Conservation (phyloP, 2,888 invertebrate species). For the Epiblema foenella region DNA sequence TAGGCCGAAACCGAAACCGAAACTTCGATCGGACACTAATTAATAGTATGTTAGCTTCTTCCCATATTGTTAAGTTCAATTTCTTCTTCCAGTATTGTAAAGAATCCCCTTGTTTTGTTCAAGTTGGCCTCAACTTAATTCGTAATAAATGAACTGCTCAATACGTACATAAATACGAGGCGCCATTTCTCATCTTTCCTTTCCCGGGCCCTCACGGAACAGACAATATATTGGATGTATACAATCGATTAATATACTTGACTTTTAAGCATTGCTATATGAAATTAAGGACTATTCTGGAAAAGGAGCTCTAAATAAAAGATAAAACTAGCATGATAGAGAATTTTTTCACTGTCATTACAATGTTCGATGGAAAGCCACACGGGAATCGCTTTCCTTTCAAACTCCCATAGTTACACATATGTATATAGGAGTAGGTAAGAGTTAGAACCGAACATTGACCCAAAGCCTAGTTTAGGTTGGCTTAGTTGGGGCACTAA, state of each 20-base stretch:
- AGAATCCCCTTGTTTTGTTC: neutral
- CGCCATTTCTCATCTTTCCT: constrained; percentile 2
- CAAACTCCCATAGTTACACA: neutral
- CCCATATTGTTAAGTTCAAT: neutral
- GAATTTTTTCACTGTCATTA: too few species aligned
- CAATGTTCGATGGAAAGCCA: neutral
- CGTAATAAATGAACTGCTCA: neutral
- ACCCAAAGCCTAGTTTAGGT: constrained; percentile 9
- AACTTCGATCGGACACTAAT: too few species aligned
- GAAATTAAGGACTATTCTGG: neutral
- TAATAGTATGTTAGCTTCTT: neutral
- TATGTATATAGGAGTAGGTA: neutral
- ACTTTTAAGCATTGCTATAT: constrained; percentile 3
- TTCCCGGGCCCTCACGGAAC: neutral
- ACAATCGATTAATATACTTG: constrained; percentile 1
- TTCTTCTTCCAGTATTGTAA: neutral
- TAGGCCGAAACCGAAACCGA: too few species aligned
- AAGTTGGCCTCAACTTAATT: neutral
- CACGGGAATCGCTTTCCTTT: neutral
- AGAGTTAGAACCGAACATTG: neutral
- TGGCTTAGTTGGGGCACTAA: neutral
- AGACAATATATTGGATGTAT: neutral
- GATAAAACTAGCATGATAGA: neutral
- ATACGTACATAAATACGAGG: constrained; percentile 7
- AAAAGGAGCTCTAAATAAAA: neutral